Base-by-base conservation (phyloP, 2,113 vertebrate genomes). In the Charadrius vociferus region DNA sequence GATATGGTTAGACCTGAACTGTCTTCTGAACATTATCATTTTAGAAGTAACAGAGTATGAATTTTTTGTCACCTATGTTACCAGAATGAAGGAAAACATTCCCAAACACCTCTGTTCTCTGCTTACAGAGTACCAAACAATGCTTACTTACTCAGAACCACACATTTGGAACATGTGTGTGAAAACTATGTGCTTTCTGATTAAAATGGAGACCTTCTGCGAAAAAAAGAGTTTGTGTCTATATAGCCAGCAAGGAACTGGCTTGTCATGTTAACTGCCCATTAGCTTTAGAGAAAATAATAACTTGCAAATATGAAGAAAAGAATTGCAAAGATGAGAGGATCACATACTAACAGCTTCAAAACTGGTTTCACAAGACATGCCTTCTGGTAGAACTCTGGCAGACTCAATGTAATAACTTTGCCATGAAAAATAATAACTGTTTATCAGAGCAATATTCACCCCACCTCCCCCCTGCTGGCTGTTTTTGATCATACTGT, bases 281-380 rank as follows among this genome's bases (percentile, higher is more conserved):
- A 34, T 81, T 84, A 89, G 21, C n/a, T 66, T 95, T 63, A 81
- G 26, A 81, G 26, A 92, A 90, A 96, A 62, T 43, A 85, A 80
- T 79, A 72, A 37, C 55, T 92, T 59, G 3, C 3, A 79, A 86
- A 72, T 59, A 66, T 15, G 8, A 34, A 52, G 90, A 83, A 67
- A 39, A 72, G 1, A 45, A 61, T 20, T 63, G 4, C 14, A 70
- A 73, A 77, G 23, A 62, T 61, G 18, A 78, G 13, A 66, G n/a
- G 70, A 20, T 53, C 23, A 20, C 2, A 4, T 47, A n/a, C 11
- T 71, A 50, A 37, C 20, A 73, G 10, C 20, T 91, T 95, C 41
- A 81, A 86, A 96, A 70, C 43, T 49, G 36, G 5, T 5, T 86
- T 92, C 63, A 67, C 6, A 80, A 81, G 50, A 55, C 14, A 53